Percentiles rank a stretch among this genome's conserved stretches.
Conservation (phyloP, 35 echinoderm and acorn worm species). For the Anneissia japonica region DNA sequence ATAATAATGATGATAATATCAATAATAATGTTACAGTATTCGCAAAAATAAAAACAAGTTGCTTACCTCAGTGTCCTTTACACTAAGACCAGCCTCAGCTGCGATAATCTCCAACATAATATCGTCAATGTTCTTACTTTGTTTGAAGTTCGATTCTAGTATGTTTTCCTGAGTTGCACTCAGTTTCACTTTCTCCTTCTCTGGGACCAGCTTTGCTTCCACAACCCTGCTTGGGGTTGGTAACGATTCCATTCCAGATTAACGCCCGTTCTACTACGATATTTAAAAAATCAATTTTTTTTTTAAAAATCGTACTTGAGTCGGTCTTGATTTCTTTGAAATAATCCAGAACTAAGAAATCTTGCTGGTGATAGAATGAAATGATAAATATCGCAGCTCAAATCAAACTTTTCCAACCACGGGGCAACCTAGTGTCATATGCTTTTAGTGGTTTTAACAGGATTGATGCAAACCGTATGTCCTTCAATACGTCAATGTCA, state of each 20-base stretch:
- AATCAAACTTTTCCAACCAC: too few species aligned
- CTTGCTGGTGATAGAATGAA: too few species aligned
- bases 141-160: slow-evolving; percentile 26
- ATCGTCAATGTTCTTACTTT: slow-evolving; percentile 46
- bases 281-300: too few species aligned
- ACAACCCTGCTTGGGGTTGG: neutral
- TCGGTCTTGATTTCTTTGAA: too few species aligned
- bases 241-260: neutral
- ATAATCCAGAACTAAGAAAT: too few species aligned
- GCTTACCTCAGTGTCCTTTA: slow-evolving; percentile 24
- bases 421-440: too few species aligned
- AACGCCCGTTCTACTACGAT: too few species aligned
- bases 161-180: slow-evolving; percentile 28
- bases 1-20: neutral
- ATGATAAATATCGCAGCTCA: too few species aligned
- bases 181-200: slow-evolving; percentile 9
- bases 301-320: too few species aligned
- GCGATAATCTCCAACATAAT: slow-evolving; percentile 38
- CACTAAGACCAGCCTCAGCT: slow-evolving; percentile 27
- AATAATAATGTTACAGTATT: neutral
- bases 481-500: neutral
- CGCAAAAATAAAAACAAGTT: neutral
- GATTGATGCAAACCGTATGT: too few species aligned
- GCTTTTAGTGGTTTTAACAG: too few species aligned
- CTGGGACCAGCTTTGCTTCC: slow-evolving; percentile 4